phyloP scores from a whole-genome alignment of 2,797 vertebrate species.

The Acanthurus lineatus region DNA sequence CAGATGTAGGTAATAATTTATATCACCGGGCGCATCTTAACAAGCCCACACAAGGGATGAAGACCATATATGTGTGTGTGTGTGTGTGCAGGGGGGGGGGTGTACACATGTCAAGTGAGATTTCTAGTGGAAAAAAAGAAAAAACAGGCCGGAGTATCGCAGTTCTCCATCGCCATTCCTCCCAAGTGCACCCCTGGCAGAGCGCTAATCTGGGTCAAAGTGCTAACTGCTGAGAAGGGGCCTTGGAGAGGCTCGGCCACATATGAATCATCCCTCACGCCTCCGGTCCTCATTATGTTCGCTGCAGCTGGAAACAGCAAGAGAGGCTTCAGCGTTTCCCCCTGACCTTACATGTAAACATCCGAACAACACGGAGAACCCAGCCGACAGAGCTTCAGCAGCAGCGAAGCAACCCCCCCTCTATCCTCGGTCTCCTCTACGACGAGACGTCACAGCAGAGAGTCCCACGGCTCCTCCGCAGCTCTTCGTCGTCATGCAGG shows the following conservation, averaged over 20 bases:
- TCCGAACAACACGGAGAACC: neutral
- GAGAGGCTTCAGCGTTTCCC: slow-evolving; percentile 48
- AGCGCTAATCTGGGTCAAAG: slow-evolving; percentile 86
- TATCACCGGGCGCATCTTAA: slow-evolving; percentile 22
- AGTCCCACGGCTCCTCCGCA: neutral
- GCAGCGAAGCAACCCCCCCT: neutral
- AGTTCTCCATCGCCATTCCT: slow-evolving; percentile 64
- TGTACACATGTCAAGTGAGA: slow-evolving; percentile 49
- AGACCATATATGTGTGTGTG: slow-evolving; percentile 24
- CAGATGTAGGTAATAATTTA: slow-evolving; percentile 45
- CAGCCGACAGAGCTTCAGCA: neutral
- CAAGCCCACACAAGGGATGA: slow-evolving; percentile 36
- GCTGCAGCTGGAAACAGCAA: slow-evolving; percentile 45
- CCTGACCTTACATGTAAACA: slow-evolving; percentile 67
- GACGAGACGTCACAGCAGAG: neutral
- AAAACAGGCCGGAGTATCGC: slow-evolving; percentile 42
- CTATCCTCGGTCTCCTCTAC: neutral
- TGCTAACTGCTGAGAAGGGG: slow-evolving; percentile 78
- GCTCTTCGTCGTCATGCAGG: neutral
- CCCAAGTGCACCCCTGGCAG: slow-evolving; percentile 68
- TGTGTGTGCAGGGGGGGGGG: neutral
- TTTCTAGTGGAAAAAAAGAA: slow-evolving; percentile 58
- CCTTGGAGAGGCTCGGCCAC: slow-evolving; percentile 71
- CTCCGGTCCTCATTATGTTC: slow-evolving; percentile 70
- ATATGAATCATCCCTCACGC: slow-evolving; percentile 73